Base-by-base conservation (phyloP, 2,888 invertebrate species). In the Pollenia amentaria region DNA sequence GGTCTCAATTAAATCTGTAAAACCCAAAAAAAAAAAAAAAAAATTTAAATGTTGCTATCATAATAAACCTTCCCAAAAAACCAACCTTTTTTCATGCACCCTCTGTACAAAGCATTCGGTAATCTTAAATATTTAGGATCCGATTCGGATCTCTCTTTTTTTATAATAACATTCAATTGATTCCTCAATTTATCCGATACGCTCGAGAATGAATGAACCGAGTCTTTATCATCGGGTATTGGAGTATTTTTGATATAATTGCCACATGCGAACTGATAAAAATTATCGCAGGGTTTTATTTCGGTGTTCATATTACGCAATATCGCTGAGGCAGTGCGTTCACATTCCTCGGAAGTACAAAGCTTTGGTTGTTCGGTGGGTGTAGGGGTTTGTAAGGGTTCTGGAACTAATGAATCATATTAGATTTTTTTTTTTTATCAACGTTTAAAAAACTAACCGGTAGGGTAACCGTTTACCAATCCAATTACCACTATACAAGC, bases 261-360 rank as follows among this genome's bases (percentile, higher is more conserved):
- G 4, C 97, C 97, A 90, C 97, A 97, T 9, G 96, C 95, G 90
- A 96, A 97, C 89, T 95, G 94, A 91, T 97, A 97, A 92, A 97
- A 97, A 91, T 97, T 96, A 89, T 97, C 96, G 90, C 97, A 97
- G 0, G 97, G 97, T 87, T 96, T 95, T 0, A 96, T 95, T 1
- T 93, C 92, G 3, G 93, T 90, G 89, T 97, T 95, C 95, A 97
- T 95, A 90, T 95, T 95, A 82, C 95, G 94, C 77, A 97, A 91
- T 29, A 97, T 94, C 72, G 94, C 94, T 2, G 96, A 95, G 4
- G 97, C 96, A 93, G 93, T 96, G 91, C 96, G 96, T 69, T 97
- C 95, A 93, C 98, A 98, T 89, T 97, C 97, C 7, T 96, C 94
- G 0, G 95, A 94, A 83, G 96, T 94, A 93, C 98, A 98, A 16